These are phyloP conservation scores for Todus mexicanus DNA, from an alignment of 2,797 vertebrate species.

Conservation along the genomic window DNA sequence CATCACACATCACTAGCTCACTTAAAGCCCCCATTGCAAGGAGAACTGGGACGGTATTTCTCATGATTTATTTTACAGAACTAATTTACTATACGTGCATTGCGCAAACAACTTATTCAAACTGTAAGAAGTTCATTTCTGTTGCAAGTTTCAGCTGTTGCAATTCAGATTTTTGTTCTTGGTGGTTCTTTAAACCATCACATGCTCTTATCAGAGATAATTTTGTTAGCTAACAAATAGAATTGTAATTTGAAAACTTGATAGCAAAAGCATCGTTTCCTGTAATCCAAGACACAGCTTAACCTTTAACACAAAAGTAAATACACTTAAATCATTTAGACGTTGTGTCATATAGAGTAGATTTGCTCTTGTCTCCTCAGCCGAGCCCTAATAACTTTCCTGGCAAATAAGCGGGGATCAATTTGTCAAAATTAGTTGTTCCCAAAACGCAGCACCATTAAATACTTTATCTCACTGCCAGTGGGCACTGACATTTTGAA, in stretches of 20 bases:
- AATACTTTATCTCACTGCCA: neutral
- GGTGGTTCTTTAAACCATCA: neutral
- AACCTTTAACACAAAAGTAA: neutral
- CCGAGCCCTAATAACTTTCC: neutral
- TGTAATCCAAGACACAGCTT: conserved; percentile 27
- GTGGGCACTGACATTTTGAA: neutral
- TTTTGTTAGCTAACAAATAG: conserved; percentile 3
- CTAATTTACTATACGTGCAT: neutral
- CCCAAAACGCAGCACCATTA: neutral
- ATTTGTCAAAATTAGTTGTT: conserved; percentile 41
- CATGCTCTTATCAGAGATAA: conserved; percentile 37
- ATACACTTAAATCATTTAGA: conserved; percentile 26
- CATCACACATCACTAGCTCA: neutral
- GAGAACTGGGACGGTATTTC: neutral
- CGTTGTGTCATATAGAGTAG: neutral
- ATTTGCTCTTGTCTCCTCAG: conserved; percentile 30
- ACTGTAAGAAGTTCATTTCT: neutral
- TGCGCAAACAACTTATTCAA: neutral
- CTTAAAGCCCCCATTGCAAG: neutral
- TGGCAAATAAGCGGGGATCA: conserved; percentile 22
- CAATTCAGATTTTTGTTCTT: neutral
- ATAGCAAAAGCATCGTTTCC: conserved; percentile 29
- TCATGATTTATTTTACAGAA: neutral
- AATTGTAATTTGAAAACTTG: conserved; percentile 42
- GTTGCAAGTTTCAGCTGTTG: conserved; percentile 15